Base-by-base conservation (phyloP, 2,888 invertebrate species). In the Anthophora plumipes region DNA sequence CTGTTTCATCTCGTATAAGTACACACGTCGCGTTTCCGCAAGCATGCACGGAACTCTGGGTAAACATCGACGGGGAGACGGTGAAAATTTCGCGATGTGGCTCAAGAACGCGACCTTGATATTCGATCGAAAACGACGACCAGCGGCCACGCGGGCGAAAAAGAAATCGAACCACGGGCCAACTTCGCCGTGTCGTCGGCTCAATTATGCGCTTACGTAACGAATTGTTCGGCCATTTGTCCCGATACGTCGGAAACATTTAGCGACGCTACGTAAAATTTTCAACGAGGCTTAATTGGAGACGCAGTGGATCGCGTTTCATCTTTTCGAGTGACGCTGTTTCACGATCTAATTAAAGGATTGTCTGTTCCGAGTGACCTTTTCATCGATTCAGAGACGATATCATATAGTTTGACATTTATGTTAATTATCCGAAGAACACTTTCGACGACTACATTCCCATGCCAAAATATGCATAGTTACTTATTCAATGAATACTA, bases 71-170 rank as follows among this genome's bases (percentile, higher is more conserved):
- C n/a, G 20, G n/a, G 17, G 31, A 71, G 50, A 60, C 72, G 72
- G 37, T 71, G 52, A 57, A 77, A 74, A 77, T 75, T 75, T 70
- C 46, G 39, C 63, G 71, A 71, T 71, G 60, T 67, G 54, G 63
- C 70, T 77, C 60, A 77, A 60, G 70, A 77, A 77, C 80, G 77
- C 80, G 80, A 80, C 78, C 80, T 80, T 80, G 80, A 78, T 68
- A 63, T 52, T 52, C 78, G n/a, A 63, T 71, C 77, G 66, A 52
- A n/a, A 64, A 67, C 52, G 74, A 52, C 48, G 50, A 52, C 11
- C 22, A 39, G 37, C 31, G 52, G 37, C 31, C 61, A 66, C 60
- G 50, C 60, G 59, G 17, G 17, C 17, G 57, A 31, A 31, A 52
- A 77, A 57, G 80, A 63, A 68, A 68, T 64, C 79, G 72, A 68